Evolutionary conservation across 2,113 vertebrate species (phyloP).

Genomic region (Pterocles gutturalis): DNA sequence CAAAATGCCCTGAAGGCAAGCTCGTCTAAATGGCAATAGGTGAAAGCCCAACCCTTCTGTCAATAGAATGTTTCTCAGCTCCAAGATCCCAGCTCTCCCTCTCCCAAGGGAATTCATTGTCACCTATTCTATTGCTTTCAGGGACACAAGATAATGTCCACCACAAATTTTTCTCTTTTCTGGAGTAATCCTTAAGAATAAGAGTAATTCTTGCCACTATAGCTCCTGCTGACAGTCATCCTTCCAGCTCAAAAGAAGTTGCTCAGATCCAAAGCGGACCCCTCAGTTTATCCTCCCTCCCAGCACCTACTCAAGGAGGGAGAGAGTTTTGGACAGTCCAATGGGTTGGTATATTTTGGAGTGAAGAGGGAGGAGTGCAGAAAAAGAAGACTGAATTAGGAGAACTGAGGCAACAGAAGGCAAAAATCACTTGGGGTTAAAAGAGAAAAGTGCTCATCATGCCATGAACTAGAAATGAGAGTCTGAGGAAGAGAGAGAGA

Average conservation of each 20-base stretch:
- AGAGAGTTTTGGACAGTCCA: not conserved
- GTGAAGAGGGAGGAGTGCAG: not conserved
- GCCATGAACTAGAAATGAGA: not conserved
- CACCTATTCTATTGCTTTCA: not conserved
- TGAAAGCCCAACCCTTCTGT: not conserved
- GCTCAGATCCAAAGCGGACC: not conserved
- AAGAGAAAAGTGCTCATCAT: not conserved
- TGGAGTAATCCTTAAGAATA: not conserved
- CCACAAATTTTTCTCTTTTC: not conserved
- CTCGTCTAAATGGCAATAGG: not conserved
- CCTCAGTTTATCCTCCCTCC: not conserved
- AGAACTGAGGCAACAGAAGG: not conserved
- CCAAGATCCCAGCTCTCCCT: not conserved
- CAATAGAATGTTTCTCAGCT: not conserved
- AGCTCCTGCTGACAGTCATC: not conserved
- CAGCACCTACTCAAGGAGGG: not conserved
- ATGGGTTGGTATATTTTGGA: not conserved
- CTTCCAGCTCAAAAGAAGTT: not conserved
- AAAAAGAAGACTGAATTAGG: not conserved
- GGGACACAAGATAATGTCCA: not conserved
- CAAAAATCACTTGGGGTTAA: not conserved
- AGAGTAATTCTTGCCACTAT: not conserved
- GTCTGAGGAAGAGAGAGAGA: not conserved
- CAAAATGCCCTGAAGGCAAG: not conserved
- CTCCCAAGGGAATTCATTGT: not conserved